Evolutionary conservation across 2,797 vertebrate species (phyloP), one percentile per base, ranked within the genome.

Genomic region (Catamblyrhynchus diadema): DNA sequence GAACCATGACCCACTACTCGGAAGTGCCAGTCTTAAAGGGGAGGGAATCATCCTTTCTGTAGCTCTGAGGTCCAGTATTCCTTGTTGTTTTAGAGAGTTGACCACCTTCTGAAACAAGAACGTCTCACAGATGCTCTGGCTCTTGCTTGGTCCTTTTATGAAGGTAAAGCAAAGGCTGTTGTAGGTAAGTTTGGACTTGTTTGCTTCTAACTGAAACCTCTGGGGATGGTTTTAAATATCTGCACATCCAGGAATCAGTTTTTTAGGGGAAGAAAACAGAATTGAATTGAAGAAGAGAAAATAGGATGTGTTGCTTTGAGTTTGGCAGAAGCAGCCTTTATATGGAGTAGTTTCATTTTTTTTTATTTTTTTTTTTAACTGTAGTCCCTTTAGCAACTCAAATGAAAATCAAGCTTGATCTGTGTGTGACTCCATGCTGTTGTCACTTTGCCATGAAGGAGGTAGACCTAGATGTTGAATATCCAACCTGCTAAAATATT

Each of bases 71-170:
- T 90, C 35, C 73, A 18, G 0, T 64, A 21, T 96, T 70, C 77
- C 39, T 88, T 87, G 21, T 82, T 45, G 3, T 96, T 97, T 66
- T 93, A 99, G 99, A 98, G 99, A 79, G 97, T 99, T 56, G 99
- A 99, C 96, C 98, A 98, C 74, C 97, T 99, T 65, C 94, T 99
- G 96, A 99, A 99, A 87, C 99, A 99, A 97, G 99, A 99, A 79
- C 98, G 98, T 91, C 98, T 99, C 90, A 98, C 98, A 7, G 99
- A 99, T 97, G 99, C 99, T 23, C 98, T 99, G 65, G 98, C 98
- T 91, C 97, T 99, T 73, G 98, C 99, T 32, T 99, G 99, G 99
- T 99, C 99, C 39, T 99, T 99, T 94, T 98, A 99, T 48, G 99
- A 99, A 96, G 99, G 99, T 84, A 99, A 98, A 81, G 99, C 99